Conservation (phyloP, 1,140 invertebrate genomes). For the Drosophila santomea region DNA sequence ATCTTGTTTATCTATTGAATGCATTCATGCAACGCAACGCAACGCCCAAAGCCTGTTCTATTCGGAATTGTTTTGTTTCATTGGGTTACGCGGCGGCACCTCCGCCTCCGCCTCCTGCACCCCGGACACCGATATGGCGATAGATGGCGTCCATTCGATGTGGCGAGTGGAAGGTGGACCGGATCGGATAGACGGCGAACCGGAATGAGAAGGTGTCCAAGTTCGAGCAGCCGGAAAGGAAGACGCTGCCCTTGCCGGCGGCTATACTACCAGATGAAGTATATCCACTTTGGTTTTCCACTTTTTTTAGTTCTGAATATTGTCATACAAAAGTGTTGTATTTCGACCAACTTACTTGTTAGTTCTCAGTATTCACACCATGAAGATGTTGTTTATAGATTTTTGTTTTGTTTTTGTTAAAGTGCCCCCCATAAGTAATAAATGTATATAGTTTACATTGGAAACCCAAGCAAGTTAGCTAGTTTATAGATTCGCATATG, state of each 20-base stretch:
- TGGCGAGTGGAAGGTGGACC: constrained; percentile 34
- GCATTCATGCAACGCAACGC: constrained; percentile 53
- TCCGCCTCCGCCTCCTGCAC: background rate
- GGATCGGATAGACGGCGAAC: constrained; percentile 1
- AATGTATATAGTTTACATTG: too few species aligned
- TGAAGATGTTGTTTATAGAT: too few species aligned
- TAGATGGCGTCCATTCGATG: background rate
- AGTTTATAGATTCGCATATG: too few species aligned
- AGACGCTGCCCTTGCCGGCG: constrained; percentile 6
- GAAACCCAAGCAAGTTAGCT: too few species aligned
- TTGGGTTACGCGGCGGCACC: constrained; percentile 10
- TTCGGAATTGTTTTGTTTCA: constrained; percentile 33
- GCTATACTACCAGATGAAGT: too few species aligned
- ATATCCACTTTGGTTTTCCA: too few species aligned
- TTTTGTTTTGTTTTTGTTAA: too few species aligned
- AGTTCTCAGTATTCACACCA: too few species aligned
- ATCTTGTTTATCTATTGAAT: constrained; percentile 46
- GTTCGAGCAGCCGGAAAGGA: constrained; percentile 22
- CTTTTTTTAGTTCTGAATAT: too few species aligned
- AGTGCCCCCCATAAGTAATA: too few species aligned
- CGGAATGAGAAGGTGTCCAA: constrained; percentile 36
- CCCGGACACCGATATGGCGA: background rate
- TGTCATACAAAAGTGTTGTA: too few species aligned
- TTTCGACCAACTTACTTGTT: too few species aligned
- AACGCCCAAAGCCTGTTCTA: constrained; percentile 29